Base-by-base conservation (phyloP, 2,797 vertebrate genomes). In the Poecilia velifera region DNA sequence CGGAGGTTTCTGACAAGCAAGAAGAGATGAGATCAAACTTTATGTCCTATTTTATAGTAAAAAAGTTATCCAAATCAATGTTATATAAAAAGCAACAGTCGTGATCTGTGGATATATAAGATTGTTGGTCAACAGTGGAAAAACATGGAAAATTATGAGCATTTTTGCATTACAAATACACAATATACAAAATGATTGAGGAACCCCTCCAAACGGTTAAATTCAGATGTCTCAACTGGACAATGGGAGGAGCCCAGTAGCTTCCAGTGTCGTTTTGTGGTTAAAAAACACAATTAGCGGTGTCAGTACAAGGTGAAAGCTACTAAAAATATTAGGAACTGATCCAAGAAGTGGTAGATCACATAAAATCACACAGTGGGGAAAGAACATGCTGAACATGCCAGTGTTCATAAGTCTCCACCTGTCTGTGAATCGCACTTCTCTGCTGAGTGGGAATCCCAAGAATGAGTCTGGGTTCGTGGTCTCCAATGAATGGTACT, bases 51-150 rank as follows among this genome's bases (percentile, higher is more conserved):
- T 87, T 84, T 71, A 80, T 39, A 34, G 73, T 59, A 39, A 76
- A 76, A 53, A 47, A n/a, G 14, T 64, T 90, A 4, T 86, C 84
- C 82, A 89, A 88, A 80, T 57, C 74, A 76, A 81, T 73, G 59
- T 78, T n/a, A 53, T 76, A 88, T 78, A 84, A 88, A 45, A 76
- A 49, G 77, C 70, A 86, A 85, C 81, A 86, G 81, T 86, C 86
- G 89, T 91, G 90, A 90, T 77, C 89, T 77, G 59, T 66, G 64
- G 79, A 90, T 90, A 84, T 84, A 77, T 76, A 75, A 84, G 80
- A 86, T 89, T 84, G 81, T 73, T 6, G 82, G 79, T 75, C 70
- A 86, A 68, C 72, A 77, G 76, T 3, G 77, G 59, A 79, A 85
- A 73, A 76, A 84, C 66, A 90, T 49, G 20, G 82, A 85, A 86